Conservation (phyloP, 1,140 invertebrate species). For the Triops longicaudatus region DNA sequence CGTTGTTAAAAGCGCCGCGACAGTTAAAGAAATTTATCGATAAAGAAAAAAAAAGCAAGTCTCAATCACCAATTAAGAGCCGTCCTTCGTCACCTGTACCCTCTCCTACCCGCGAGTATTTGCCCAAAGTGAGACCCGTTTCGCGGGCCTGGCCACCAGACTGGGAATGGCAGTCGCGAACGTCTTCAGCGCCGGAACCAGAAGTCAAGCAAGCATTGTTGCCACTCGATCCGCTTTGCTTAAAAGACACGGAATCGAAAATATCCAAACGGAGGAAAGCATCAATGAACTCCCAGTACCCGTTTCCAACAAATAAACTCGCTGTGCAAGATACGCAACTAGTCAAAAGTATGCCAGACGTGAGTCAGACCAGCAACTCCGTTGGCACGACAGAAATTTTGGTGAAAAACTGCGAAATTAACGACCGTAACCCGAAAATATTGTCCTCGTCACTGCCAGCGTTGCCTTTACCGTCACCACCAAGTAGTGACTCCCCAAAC, state of each 20-base stretch:
- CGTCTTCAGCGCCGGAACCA: background rate
- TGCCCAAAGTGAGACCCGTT: background rate
- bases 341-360: background rate
- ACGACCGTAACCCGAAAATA: background rate
- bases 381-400: background rate
- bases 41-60: conserved; percentile 3
- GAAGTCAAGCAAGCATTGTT: background rate
- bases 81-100: background rate
- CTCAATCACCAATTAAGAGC: background rate
- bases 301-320: background rate
- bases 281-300: background rate
- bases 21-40: conserved; percentile 16
- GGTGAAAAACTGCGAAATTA: background rate
- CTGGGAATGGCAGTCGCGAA: background rate
- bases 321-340: background rate
- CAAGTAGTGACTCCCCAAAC: background rate
- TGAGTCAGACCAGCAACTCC: background rate
- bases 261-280: background rate
- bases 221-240: background rate
- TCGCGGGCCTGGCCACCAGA: background rate
- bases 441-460: background rate
- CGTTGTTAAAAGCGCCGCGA: background rate
- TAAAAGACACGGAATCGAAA: background rate
- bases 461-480: background rate
- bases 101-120: background rate